Conservation (phyloP, 92 coral and sea anemone species). For the Muricea muricata region DNA sequence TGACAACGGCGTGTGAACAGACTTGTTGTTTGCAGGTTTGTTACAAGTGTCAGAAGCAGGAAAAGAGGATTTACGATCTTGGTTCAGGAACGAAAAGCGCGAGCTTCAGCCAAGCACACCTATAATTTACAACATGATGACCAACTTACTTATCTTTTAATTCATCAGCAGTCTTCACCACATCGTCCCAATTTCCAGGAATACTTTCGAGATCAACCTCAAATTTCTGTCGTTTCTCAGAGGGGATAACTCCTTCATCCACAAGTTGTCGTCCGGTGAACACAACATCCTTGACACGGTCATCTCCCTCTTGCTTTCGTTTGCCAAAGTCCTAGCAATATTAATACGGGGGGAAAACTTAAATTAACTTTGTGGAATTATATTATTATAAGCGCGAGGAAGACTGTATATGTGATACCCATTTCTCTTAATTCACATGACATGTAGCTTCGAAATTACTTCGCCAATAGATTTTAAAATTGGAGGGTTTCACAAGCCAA, state of each 20-base stretch:
- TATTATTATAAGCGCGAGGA: too few species aligned
- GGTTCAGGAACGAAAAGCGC: too few species aligned
- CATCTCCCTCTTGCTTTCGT: constrained; percentile 1
- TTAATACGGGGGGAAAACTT: not conserved
- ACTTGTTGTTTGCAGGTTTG: too few species aligned
- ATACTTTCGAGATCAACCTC: constrained; percentile 25
- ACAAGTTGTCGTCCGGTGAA: constrained; percentile 14
- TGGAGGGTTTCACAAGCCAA: too few species aligned
- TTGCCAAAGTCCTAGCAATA: constrained; percentile 11
- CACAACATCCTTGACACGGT: constrained; percentile 26
- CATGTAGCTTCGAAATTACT: too few species aligned
- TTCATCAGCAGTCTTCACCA: constrained; percentile 28
- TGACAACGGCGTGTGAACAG: too few species aligned
- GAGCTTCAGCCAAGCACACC: too few species aligned
- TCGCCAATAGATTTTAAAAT: too few species aligned
- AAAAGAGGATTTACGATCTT: too few species aligned
- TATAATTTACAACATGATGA: not conserved
- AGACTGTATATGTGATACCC: not conserved
- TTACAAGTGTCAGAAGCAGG: too few species aligned
- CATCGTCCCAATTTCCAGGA: constrained; percentile 22
- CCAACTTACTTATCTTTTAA: constrained; percentile 5
- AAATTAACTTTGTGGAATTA: too few species aligned
- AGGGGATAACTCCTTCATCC: constrained; percentile 25
- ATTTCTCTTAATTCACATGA: too few species aligned
- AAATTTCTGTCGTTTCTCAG: constrained; percentile 25